Conservation (phyloP, 2,888 invertebrate genomes). For the Conops quadrifasciatus region DNA sequence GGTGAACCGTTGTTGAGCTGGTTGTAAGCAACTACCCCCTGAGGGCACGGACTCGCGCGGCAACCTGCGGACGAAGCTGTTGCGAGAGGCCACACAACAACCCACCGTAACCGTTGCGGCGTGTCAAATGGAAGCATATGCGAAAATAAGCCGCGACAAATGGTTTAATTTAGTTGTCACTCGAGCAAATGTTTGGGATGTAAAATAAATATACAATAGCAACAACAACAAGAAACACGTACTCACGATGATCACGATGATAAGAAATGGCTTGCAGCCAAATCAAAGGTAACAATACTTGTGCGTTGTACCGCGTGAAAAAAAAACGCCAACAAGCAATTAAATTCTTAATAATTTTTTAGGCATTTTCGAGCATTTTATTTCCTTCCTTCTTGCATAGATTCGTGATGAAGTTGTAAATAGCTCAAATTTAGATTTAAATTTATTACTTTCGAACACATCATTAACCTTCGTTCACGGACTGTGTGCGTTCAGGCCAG, state of each 20-base stretch:
- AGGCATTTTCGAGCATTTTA: not conserved
- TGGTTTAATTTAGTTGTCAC: slow-evolving; percentile 65
- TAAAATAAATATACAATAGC: no score
- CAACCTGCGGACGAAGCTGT: slow-evolving; percentile 34
- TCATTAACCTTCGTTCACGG: not conserved
- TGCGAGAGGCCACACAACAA: slow-evolving; percentile 4
- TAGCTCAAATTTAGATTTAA: not conserved
- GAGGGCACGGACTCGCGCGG: not conserved
- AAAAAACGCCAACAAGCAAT: not conserved
- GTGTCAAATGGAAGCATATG: slow-evolving; percentile 64
- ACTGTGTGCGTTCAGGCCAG: not conserved
- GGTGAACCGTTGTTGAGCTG: not conserved
- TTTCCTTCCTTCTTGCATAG: no score
- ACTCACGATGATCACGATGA: not conserved
- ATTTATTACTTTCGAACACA: no score
- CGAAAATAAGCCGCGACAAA: slow-evolving; percentile 66
- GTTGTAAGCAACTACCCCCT: slow-evolving; percentile 1
- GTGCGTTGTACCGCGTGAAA: not conserved
- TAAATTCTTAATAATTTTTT: slow-evolving; percentile 13
- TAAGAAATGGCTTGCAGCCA: not conserved
- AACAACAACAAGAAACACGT: not conserved
- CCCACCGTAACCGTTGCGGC: slow-evolving; percentile 27
- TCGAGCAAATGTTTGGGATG: slow-evolving; percentile 32
- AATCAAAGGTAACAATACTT: no score
- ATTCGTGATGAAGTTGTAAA: not conserved